Percentiles rank a stretch among this genome's conserved stretches.
Conservation (phyloP, 1,140 invertebrate species). For the Chymomyza costata region DNA sequence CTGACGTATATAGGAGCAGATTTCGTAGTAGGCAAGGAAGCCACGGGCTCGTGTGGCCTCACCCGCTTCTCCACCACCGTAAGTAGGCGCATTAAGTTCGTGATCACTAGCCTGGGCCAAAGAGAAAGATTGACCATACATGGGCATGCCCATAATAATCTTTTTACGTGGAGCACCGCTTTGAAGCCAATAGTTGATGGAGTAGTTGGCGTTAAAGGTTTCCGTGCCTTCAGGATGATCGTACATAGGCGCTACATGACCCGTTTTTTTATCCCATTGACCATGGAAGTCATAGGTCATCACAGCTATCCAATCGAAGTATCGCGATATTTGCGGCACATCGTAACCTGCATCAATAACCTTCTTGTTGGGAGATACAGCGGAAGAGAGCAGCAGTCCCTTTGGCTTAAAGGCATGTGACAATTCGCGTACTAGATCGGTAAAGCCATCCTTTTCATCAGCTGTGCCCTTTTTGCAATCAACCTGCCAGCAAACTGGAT, state of each 20-base stretch:
- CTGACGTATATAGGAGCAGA: constrained; percentile 81
- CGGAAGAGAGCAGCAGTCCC: constrained; percentile 84
- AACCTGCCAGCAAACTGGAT: constrained; percentile 93
- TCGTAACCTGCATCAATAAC: constrained; percentile 89
- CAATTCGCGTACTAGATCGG: constrained; percentile 82
- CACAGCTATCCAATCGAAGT: constrained; percentile 88
- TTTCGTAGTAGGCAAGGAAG: constrained; percentile 91
- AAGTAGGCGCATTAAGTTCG: constrained; percentile 82
- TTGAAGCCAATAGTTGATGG: constrained; percentile 87
- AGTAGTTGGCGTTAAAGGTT: constrained; percentile 91
- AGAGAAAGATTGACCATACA: constrained; percentile 91
- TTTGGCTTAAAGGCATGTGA: constrained; percentile 82
- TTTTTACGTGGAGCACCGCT: constrained; percentile 85
- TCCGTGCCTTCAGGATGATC: constrained; percentile 81
- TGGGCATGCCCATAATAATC: constrained; percentile 87
- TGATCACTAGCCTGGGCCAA: constrained; percentile 80
- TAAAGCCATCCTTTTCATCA: constrained; percentile 86
- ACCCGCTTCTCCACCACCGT: constrained; percentile 86
- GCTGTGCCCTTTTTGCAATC: constrained; percentile 84
- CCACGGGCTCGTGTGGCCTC: constrained; percentile 87
- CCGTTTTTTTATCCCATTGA: constrained; percentile 89
- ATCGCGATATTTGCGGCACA: constrained; percentile 81
- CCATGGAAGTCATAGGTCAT: constrained; percentile 93
- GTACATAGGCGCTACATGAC: constrained; percentile 88
- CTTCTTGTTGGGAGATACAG: constrained; percentile 89